These are phyloP conservation scores for Drosophila kanekoi DNA, from an alignment of 2,888 invertebrate genomes.

Conservation along the genomic window DNA sequence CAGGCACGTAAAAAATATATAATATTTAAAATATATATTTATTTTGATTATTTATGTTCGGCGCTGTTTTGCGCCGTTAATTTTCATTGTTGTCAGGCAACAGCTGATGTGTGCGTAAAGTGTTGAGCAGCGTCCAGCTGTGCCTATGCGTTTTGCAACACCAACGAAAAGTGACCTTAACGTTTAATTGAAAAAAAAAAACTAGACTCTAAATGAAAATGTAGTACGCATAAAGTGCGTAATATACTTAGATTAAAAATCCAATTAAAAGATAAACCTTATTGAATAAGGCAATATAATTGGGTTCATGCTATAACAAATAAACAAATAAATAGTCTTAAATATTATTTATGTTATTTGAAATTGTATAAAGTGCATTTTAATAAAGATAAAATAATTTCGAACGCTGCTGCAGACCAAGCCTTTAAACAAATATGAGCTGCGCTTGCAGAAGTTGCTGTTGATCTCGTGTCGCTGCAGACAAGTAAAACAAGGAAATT, in stretches of 20 bases:
- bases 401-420: no score
- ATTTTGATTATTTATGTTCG: conserved; percentile 11
- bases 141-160: conserved; percentile 19
- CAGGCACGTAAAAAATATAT: not conserved
- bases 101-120: conserved; percentile 48
- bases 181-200: conserved; percentile 7
- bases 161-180: not conserved
- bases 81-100: conserved; percentile 39
- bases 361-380: no score
- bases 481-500: not conserved
- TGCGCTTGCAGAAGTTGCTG: not conserved
- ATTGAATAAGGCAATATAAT: not conserved
- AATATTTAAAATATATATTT: conserved; percentile 2
- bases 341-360: not conserved
- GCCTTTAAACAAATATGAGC: no score
- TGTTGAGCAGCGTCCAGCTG: conserved; percentile 15
- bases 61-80: conserved; percentile 45
- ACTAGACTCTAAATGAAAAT: not conserved
- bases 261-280: conserved; percentile 14
- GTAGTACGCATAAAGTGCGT: not conserved
- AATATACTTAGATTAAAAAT: not conserved
- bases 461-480: conserved; percentile 11
- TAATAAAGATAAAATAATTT: no score
- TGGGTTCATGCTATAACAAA: not conserved
- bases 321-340: no score